A percentile compares a stretch with the other conserved stretches of the same genome.
Evolutionary conservation across 2,797 vertebrate genomes (phyloP).

Genomic region (Pseudochirops cupreus): DNA sequence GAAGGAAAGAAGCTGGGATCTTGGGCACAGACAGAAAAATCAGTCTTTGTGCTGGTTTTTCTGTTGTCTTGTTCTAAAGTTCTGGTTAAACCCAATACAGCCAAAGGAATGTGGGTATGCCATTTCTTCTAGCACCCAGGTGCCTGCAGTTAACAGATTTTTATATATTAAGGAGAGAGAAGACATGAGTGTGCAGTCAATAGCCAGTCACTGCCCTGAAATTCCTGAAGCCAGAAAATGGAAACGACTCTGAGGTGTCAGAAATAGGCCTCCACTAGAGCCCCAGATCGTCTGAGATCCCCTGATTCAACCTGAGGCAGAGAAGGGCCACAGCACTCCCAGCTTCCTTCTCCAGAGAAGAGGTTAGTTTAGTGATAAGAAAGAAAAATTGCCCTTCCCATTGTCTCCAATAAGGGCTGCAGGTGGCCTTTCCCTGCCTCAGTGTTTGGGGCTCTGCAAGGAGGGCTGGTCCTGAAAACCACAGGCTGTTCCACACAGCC

Average conservation of each 20-base stretch:
- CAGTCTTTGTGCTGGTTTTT: neutral
- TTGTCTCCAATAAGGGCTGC: neutral
- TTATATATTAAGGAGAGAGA: neutral
- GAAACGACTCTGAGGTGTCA: neutral
- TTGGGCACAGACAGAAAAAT: neutral
- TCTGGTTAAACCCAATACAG: neutral
- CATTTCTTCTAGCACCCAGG: neutral
- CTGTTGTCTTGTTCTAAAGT: neutral
- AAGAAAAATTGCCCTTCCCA: neutral
- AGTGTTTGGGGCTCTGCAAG: accelerated
- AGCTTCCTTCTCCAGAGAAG: neutral
- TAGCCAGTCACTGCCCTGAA: neutral
- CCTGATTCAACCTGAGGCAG: too few species aligned
- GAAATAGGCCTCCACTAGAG: too few species aligned
- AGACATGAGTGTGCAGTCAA: neutral
- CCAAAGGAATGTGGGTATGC: neutral
- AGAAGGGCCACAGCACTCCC: neutral
- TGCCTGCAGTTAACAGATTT: neutral
- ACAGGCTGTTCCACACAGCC: neutral
- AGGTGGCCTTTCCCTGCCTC: accelerated
- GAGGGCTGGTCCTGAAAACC: neutral
- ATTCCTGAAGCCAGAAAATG: neutral
- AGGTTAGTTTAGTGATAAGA: neutral
- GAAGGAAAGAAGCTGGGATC: neutral
- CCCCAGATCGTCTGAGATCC: too few species aligned